Conservation (phyloP, 2,888 invertebrate species). For the Philonicus albiceps region DNA sequence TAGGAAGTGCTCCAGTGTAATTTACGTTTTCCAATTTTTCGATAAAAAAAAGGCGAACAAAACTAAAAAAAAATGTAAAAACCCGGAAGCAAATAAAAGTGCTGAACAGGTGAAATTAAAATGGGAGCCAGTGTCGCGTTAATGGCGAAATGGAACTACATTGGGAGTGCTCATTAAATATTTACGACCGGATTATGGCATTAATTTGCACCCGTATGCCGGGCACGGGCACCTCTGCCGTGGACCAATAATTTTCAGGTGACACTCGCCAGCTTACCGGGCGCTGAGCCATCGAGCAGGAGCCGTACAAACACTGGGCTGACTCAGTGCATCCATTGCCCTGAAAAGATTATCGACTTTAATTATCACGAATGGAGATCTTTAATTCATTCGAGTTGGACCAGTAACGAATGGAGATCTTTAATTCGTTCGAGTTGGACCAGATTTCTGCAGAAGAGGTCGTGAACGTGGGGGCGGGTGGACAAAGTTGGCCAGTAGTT, state of each 20-base stretch:
- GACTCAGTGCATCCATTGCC: neutral
- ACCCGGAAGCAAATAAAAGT: neutral
- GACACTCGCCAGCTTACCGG: neutral
- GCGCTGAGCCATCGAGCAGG: neutral
- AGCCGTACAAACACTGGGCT: neutral
- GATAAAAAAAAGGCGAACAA: neutral
- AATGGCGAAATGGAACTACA: constrained; percentile 6
- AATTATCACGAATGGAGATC: neutral
- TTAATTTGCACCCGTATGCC: constrained; percentile 16
- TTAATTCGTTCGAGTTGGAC: neutral
- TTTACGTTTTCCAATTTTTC: neutral
- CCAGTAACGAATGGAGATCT: neutral
- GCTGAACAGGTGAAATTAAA: constrained; percentile 12
- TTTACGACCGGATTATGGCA: constrained; percentile 18
- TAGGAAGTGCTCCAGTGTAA: neutral
- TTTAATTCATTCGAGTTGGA: neutral
- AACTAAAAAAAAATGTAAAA: neutral
- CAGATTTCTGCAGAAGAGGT: neutral
- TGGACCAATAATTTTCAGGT: constrained; percentile 6
- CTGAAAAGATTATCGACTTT: constrained; percentile 5
- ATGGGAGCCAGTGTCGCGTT: neutral
- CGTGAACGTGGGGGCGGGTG: neutral
- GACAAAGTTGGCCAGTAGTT: neutral
- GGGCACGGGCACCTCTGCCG: neutral
- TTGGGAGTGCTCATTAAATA: constrained; percentile 16